Evolutionary conservation across 2,888 invertebrate genomes (phyloP).

Genomic region (Dryobotodes eremita): DNA sequence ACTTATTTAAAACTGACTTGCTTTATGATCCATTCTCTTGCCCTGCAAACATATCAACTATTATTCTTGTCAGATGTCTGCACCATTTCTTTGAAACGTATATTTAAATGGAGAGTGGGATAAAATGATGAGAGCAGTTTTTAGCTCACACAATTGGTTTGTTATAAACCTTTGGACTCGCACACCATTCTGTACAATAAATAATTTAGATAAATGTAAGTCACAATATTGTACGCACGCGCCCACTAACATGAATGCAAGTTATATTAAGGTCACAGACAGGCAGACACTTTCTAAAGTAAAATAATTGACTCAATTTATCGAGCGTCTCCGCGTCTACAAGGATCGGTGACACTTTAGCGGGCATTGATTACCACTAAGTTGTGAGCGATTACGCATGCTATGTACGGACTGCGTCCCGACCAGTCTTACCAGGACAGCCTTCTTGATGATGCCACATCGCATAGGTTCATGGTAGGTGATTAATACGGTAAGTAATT

Average conservation of each 20-base stretch:
- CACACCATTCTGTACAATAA: slow-evolving; percentile 46
- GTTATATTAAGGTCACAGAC: slow-evolving; percentile 83
- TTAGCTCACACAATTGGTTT: slow-evolving; percentile 55
- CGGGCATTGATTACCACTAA: slow-evolving; percentile 69
- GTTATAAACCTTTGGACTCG: slow-evolving; percentile 45
- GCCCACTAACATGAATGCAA: slow-evolving; percentile 76
- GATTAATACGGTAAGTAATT: slow-evolving; percentile 57
- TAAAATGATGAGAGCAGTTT: slow-evolving; percentile 32
- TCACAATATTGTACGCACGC: slow-evolving; percentile 73
- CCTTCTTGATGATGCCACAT: slow-evolving; percentile 47
- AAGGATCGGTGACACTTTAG: slow-evolving; percentile 80
- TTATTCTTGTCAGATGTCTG: slow-evolving; percentile 58
- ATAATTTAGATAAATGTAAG: slow-evolving; percentile 67
- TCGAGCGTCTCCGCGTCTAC: slow-evolving; percentile 77
- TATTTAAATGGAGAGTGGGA: slow-evolving; percentile 52
- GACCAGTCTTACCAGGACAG: slow-evolving; percentile 49
- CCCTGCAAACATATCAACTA: slow-evolving; percentile 61
- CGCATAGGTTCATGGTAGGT: slow-evolving; percentile 54
- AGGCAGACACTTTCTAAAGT: slow-evolving; percentile 75
- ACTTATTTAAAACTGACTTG: slow-evolving; percentile 67
- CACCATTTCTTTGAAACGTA: slow-evolving; percentile 48
- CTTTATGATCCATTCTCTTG: slow-evolving; percentile 72
- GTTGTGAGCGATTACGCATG: slow-evolving; percentile 64
- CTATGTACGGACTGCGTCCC: slow-evolving; percentile 55
- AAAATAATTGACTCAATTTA: slow-evolving; percentile 85